These are phyloP conservation scores for Platypus cylindrus DNA, from an alignment of 2,888 invertebrate genomes.

Conservation along the genomic window DNA sequence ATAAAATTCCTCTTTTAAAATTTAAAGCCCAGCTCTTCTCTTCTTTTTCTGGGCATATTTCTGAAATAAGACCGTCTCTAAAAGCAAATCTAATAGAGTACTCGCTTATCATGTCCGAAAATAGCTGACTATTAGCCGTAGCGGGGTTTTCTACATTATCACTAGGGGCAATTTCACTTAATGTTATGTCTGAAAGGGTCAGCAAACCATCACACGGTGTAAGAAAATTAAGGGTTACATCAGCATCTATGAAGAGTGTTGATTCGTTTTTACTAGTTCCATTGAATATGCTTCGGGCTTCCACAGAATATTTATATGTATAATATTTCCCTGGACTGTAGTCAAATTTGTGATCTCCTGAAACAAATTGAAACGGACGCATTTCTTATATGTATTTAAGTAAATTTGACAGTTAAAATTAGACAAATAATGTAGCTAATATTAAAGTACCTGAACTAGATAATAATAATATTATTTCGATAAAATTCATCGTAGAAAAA, in stretches of 20 bases:
- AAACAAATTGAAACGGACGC: too few relatives aligned
- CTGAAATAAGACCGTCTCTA: slow-evolving; percentile 71
- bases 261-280: slow-evolving; percentile 63
- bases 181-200: slow-evolving; percentile 45
- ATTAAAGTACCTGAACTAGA: too few relatives aligned
- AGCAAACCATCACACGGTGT: slow-evolving; percentile 62
- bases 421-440: too few relatives aligned
- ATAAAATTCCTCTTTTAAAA: slow-evolving; percentile 75
- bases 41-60: slow-evolving; percentile 62
- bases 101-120: slow-evolving; percentile 43
- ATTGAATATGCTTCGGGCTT: slow-evolving; percentile 55
- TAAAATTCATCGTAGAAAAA: too few relatives aligned
- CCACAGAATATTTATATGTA: slow-evolving; percentile 58
- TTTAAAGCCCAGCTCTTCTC: slow-evolving; percentile 79
- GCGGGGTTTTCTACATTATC: slow-evolving; percentile 24
- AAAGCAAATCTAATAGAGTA: slow-evolving; percentile 61
- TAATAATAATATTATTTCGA: too few relatives aligned
- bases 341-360: slow-evolving; percentile 49
- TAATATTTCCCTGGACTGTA: slow-evolving; percentile 48
- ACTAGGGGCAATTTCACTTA: slow-evolving; percentile 44
- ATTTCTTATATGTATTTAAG: too few relatives aligned
- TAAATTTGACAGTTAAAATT: too few relatives aligned
- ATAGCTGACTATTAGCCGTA: slow-evolving; percentile 34
- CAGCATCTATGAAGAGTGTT: slow-evolving; percentile 48
- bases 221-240: slow-evolving; percentile 50